Evolutionary conservation across 2,888 invertebrate genomes (phyloP), one percentile per base, ranked within the genome.

Genomic region (Cepaea hortensis): DNA sequence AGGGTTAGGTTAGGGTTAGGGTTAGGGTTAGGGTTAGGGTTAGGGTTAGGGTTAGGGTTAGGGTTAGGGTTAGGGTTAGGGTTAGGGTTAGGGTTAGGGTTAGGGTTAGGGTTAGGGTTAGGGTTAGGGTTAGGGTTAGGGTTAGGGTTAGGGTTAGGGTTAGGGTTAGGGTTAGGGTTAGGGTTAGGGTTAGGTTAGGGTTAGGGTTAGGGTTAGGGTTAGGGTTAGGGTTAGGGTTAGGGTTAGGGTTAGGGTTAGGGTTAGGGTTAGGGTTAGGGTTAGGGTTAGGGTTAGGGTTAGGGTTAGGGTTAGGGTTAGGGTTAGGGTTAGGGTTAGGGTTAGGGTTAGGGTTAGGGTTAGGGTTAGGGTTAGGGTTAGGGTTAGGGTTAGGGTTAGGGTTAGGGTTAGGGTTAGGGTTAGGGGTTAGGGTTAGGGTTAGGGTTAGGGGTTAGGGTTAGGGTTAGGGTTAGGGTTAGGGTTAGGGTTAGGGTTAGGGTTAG

Each of bases 391-490:
- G 84, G 55, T 50, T n/a, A 3, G 75, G 84, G 55, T 6, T 84
- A 65, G 55, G 88, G 86, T 65, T 84, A 84, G 73, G 85, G 82
- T 70, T 87, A 73, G 9, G 72, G 23, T n/a, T 23, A n/a, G n/a
- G 72, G 72, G 72, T 72, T 72, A 72, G 72, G 72, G 72, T 73
- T 80, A 85, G 55, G 85, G 55, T 84, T 75, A 82, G 85, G 85
- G 85, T 81, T 77, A 82, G 65, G 79, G 76, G 5, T 81, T 6
- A 62, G 81, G 81, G 61, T 81, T 20, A 62, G 88, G 85, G 88
- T 83, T 68, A 83, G 85, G 87, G 85, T 84, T 81, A 87, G 84
- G 86, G 87, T 86, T 77, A 82, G 86, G 87, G 87, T 87, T 77
- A 81, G 87, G 81, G 81, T 85, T 81, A 87, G 81, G 81, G 80